Base-by-base conservation (phyloP, 2,797 vertebrate genomes). In the Urosaurus nigricauda region DNA sequence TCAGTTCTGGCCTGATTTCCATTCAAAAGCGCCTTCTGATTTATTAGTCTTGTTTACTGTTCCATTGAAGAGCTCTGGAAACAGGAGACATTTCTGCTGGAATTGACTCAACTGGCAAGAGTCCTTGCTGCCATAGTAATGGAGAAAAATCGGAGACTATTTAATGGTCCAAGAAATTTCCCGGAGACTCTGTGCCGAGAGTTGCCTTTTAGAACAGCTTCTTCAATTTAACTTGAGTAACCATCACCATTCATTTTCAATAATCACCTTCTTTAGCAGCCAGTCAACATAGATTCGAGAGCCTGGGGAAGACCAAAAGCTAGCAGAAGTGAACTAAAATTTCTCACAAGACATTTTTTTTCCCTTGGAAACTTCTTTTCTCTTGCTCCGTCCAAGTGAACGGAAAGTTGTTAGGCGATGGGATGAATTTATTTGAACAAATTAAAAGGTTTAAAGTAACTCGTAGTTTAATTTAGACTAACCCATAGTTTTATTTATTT, bases 11-110 rank as follows among this genome's bases (percentile, higher is more conserved):
- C 29, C 14, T 63, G 14, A n/a, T 83, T 47, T 58, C 37, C 21
- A 24, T 89, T 75, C 86, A 79, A n/a, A n/a, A 40, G 29, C 26
- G 87, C 90, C 43, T 80, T 93, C 24, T 43, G 92, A 60, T 80
- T 40, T 19, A 92, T 47, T 47, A 77, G 43, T 83, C 70, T 58
- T 51, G 58, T 63, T 93, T 90, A 21, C 35, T 89, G 56, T 87
- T 85, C 79, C 37, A 43, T 58, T 82, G 91, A 83, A 75, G 24
- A 87, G 12, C 2, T 87, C 24, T 74, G 26, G 70, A 86, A 87
- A 87, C 51, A 86, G 37, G 21, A 88, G 32, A 68, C 3, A 40
- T 82, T 90, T 93, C 1, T 90, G 26, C 80, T 24, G n/a, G 68
- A 89, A 88, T 26, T 63, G 71, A 83, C 75, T 75, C 79, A 92